A percentile compares a stretch with the other conserved stretches of the same genome.
These are phyloP conservation scores for Rhagonycha fulva DNA, from an alignment of 2,888 invertebrate species.

Conservation along the genomic window DNA sequence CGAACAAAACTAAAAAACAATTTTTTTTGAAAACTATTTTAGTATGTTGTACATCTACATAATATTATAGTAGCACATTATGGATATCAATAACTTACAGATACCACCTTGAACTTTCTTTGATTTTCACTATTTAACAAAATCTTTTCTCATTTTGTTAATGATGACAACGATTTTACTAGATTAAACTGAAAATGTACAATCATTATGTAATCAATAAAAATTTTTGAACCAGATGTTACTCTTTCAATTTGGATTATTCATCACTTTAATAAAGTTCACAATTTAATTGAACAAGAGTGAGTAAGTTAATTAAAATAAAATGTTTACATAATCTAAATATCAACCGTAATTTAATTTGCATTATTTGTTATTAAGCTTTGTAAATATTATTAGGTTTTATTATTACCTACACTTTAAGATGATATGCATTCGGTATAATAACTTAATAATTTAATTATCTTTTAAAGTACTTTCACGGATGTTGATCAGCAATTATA, in stretches of 20 bases:
- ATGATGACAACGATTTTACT: neutral
- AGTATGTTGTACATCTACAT: too few species aligned
- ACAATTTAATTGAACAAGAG: neutral
- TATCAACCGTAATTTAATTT: neutral
- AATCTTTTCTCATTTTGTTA: neutral
- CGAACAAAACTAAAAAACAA: too few species aligned
- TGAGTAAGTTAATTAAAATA: neutral
- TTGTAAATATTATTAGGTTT: neutral
- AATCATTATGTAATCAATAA: conserved; percentile 3
- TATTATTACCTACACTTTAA: neutral
- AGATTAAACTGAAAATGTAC: neutral
- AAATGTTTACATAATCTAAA: neutral
- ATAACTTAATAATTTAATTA: neutral
- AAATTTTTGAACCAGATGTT: conserved; percentile 5
- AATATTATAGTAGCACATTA: too few species aligned
- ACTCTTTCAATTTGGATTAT: conserved; percentile 1
- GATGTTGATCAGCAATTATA: neutral
- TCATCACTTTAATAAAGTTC: conserved; percentile 12
- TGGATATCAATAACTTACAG: too few species aligned
- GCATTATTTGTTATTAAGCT: neutral
- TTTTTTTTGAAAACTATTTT: too few species aligned
- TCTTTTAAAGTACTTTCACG: neutral
- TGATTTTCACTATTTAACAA: neutral
- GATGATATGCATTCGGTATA: neutral
- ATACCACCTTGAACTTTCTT: neutral